These are phyloP conservation scores for Aplidium turbinatum DNA, from an alignment of 23 tunicate species.

Conservation along the genomic window DNA sequence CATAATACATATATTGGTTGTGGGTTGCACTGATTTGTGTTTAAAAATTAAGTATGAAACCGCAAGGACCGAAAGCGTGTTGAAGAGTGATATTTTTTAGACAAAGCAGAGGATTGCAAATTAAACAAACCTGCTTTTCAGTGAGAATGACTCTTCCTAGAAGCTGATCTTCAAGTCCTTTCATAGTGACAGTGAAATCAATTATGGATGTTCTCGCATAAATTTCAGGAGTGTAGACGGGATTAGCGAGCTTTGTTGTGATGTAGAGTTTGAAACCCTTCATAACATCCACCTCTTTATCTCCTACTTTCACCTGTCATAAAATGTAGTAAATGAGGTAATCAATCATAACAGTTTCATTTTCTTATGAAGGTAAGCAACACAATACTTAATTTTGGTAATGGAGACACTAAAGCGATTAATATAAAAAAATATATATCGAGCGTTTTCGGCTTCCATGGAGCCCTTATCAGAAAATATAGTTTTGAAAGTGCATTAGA, in stretches of 20 bases:
- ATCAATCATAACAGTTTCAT: too few species aligned
- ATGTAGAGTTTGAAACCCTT: conserved; percentile 92
- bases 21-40: too few species aligned
- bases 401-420: too few species aligned
- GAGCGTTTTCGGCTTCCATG: background rate
- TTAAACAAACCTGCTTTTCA: conserved; percentile 88
- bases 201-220: conserved; percentile 98
- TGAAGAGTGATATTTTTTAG: too few species aligned
- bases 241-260: conserved; percentile 99
- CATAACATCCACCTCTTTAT: conserved; percentile 99
- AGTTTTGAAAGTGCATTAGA: background rate
- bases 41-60: too few species aligned
- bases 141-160: conserved; percentile 97
- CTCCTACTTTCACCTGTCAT: conserved; percentile 99
- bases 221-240: conserved; percentile 98
- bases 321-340: too few species aligned
- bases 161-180: conserved; percentile 98
- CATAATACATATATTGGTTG: too few species aligned
- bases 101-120: too few species aligned
- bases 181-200: conserved; percentile 99
- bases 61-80: too few species aligned
- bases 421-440: background rate
- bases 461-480: background rate
- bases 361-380: too few species aligned
- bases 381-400: too few species aligned